Base-by-base conservation (phyloP, 2,888 invertebrate species). In the Campoletis raptor region DNA sequence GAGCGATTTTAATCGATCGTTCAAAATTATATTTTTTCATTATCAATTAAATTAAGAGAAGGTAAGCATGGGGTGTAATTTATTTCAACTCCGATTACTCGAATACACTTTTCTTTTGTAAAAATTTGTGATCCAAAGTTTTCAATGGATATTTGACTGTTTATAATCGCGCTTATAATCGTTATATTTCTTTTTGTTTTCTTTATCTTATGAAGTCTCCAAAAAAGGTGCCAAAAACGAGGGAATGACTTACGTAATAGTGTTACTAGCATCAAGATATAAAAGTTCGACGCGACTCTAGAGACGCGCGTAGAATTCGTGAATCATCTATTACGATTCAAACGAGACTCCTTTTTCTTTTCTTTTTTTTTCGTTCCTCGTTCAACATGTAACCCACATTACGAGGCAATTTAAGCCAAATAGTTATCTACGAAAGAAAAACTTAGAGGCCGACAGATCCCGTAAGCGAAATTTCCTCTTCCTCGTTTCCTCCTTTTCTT, bases 391-490 rank as follows among this genome's bases (percentile, higher is more conserved):
- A n/a, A 37, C 21, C 40, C 61, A 77, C 72, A 77, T 81, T 81
- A 73, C 73, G 77, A 81, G 77, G 61, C 54, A 57, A 48, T 66
- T 18, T 30, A 40, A 57, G 81, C 61, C 81, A 78, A 86, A 81
- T 81, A 52, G 52, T 81, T 81, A 78, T 9, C 10, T 74, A 69
- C 52, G 78, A 84, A 73, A 73, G 36, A 86, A 66, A 74, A 84
- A 64, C 42, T 70, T 81, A 61, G 78, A 30, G 67, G 76, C 36
- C 64, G 40, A 69, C 64, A 79, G 78, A 81, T 87, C 80, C 84
- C 86, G 82, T 84, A 87, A 86, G 74, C 86, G 80, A 88, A 86
- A 80, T 83, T 83, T 81, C 73, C 85, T 74, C 81, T 87, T 83
- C 85, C 87, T 87, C 81, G 77, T 74, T 82, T 78, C 72, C 69